Evolutionary conservation across 2,888 invertebrate species (phyloP), one percentile per base, ranked within the genome.

Genomic region (Argynnis bischoffii): DNA sequence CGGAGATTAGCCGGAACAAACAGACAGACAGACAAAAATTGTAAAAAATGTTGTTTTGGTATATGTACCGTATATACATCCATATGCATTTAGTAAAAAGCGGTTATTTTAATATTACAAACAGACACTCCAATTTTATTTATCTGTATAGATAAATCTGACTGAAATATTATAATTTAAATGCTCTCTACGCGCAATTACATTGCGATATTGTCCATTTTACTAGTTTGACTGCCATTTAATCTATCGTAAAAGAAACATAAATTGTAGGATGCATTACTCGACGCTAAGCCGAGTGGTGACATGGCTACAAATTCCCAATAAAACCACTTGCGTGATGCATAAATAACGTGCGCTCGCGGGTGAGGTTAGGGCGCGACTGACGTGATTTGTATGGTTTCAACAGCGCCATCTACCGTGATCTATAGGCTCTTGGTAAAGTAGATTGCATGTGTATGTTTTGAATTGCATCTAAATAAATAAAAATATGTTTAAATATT

Each of bases 351-450:
- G 74, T 78, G 68, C 76, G 70, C 70, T 65, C 75, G 72, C 77
- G 66, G 65, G 73, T 72, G 76, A 75, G 78, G 76, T 76, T 77
- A 75, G 71, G 74, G 76, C 69, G 69, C 74, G 77, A 84, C 75
- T 84, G 81, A 74, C 75, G 76, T 85, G 83, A 86, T 85, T 86
- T 82, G 83, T 84, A 78, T 85, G 84, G 83, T 86, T 83, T 78
- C 75, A 66, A 74, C 70, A 82, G 69, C 81, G 83, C 81, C 86
- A 87, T 85, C 87, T 86, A 72, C 79, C 80, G 82, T 85, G 84
- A 85, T 84, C 81, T 82, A 85, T 74, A 75, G 72, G 75, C 78
- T 76, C 80, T 82, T 79, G 81, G 73, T 48, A 48, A 60, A 41
- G 16, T 35, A 18, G 48, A 60, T 53, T 55, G 51, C 50, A 16